phyloP scores from a whole-genome alignment of 30 jellyfish, hydroid and myxozoan species.

The Turritopsis dohrnii region DNA sequence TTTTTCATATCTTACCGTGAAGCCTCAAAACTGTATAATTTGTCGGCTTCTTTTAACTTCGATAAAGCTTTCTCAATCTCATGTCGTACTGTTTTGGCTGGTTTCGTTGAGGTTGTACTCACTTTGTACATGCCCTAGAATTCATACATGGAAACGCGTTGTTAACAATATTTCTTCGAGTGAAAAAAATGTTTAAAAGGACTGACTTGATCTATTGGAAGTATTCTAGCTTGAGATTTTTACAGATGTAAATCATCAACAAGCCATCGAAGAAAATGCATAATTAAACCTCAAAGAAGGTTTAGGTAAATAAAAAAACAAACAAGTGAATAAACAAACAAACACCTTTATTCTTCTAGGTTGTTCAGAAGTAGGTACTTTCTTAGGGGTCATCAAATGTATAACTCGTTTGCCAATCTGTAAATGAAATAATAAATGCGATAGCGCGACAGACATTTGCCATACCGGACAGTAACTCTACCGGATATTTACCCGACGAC shows the following conservation, averaged over 20 bases:
- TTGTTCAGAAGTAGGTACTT: constrained; percentile 47
- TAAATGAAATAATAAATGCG: neutral
- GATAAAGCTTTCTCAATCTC: constrained; percentile 61
- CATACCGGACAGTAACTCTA: too few species aligned
- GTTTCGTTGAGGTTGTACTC: constrained; percentile 81
- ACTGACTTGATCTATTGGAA: too few species aligned
- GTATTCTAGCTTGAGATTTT: too few species aligned
- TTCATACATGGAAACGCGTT: too few species aligned
- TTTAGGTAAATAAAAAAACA: too few species aligned
- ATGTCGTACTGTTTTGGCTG: constrained; percentile 69
- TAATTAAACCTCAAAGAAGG: too few species aligned
- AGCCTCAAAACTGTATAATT: constrained; percentile 46
- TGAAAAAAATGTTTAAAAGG: too few species aligned
- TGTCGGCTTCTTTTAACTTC: constrained; percentile 51
- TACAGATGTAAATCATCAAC: too few species aligned
- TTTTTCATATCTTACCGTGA: constrained; percentile 8
- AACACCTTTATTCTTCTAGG: constrained; percentile 87
- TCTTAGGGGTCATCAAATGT: constrained; percentile 74
- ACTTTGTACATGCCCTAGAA: constrained; percentile 88
- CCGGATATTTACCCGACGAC: too few species aligned
- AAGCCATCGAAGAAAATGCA: too few species aligned
- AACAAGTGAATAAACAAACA: neutral
- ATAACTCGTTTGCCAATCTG: constrained; percentile 75
- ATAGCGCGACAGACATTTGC: neutral
- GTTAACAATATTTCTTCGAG: too few species aligned